phyloP scores from a whole-genome alignment of 2,113 vertebrate genomes.

The Rhynchopsitta pachyrhyncha region DNA sequence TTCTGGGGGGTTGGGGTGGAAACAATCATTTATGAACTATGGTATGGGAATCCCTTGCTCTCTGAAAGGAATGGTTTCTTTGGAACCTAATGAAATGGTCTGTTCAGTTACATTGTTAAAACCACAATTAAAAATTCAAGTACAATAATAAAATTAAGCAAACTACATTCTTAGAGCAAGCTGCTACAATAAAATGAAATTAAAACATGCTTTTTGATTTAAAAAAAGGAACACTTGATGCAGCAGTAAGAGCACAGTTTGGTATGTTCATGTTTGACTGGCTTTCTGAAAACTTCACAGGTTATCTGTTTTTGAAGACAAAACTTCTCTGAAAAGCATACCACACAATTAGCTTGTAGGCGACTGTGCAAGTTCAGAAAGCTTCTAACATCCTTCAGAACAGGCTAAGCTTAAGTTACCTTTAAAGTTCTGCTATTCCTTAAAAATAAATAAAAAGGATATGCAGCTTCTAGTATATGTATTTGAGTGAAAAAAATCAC shows the following conservation, averaged over 20 bases:
- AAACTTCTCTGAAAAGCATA: slow-evolving; percentile 62
- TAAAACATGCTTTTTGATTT: slow-evolving; percentile 75
- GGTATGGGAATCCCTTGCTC: slow-evolving; percentile 66
- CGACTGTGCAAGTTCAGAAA: slow-evolving; percentile 67
- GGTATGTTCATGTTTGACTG: slow-evolving; percentile 79
- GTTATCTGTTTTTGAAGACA: slow-evolving; percentile 42
- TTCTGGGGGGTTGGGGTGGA: background rate
- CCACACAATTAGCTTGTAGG: slow-evolving; percentile 55
- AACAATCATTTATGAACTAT: slow-evolving; percentile 37
- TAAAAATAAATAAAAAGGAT: slow-evolving; percentile 65
- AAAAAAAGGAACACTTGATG: slow-evolving; percentile 86
- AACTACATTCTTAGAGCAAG: slow-evolving; percentile 77
- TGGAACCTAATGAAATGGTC: slow-evolving; percentile 72
- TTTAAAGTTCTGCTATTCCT: slow-evolving; percentile 66
- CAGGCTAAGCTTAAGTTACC: slow-evolving; percentile 41
- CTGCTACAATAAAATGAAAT: slow-evolving; percentile 78
- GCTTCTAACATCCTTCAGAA: slow-evolving; percentile 64
- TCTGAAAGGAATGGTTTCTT: slow-evolving; percentile 77
- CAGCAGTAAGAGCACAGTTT: slow-evolving; percentile 91
- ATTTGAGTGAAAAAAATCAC: background rate
- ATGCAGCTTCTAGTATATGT: slow-evolving; percentile 51
- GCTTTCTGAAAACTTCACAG: slow-evolving; percentile 73
- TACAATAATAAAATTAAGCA: slow-evolving; percentile 77
- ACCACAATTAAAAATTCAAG: slow-evolving; percentile 85
- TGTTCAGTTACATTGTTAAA: slow-evolving; percentile 77